phyloP scores from a whole-genome alignment of 2,113 vertebrate species.

The Capricornis sumatraensis region DNA sequence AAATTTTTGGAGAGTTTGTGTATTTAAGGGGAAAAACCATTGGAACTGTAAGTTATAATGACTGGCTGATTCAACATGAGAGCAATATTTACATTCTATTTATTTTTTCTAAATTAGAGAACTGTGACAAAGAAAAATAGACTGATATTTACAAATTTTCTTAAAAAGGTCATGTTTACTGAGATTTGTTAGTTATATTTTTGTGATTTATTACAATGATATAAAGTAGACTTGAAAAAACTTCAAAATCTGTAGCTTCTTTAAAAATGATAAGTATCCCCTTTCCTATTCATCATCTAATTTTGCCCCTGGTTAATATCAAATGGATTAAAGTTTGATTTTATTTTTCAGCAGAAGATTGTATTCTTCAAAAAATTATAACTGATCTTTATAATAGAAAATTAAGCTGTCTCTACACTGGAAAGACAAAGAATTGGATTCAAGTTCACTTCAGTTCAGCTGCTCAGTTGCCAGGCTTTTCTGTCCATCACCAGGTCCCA shows the following conservation, averaged over 20 bases:
- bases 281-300: neutral
- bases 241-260: neutral
- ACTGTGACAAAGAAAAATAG: slow-evolving; percentile 52
- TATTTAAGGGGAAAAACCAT: neutral
- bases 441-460: neutral
- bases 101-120: slow-evolving; percentile 46
- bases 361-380: neutral
- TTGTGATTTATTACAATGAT: slow-evolving; percentile 38
- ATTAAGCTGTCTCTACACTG: neutral
- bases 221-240: neutral
- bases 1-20: neutral
- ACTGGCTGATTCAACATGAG: neutral
- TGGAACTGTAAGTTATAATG: neutral
- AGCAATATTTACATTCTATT: slow-evolving; percentile 6
- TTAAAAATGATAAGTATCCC: neutral
- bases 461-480: neutral
- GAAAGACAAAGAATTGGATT: neutral
- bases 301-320: neutral
- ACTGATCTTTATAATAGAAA: neutral
- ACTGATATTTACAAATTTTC: slow-evolving; percentile 56
- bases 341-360: neutral
- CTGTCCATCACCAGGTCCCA: fast-evolving
- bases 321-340: neutral
- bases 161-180: slow-evolving; percentile 55
- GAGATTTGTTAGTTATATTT: slow-evolving; percentile 13